These are phyloP conservation scores for Oryzias melastigma DNA, from an alignment of 2,113 vertebrate species.

Conservation along the genomic window DNA sequence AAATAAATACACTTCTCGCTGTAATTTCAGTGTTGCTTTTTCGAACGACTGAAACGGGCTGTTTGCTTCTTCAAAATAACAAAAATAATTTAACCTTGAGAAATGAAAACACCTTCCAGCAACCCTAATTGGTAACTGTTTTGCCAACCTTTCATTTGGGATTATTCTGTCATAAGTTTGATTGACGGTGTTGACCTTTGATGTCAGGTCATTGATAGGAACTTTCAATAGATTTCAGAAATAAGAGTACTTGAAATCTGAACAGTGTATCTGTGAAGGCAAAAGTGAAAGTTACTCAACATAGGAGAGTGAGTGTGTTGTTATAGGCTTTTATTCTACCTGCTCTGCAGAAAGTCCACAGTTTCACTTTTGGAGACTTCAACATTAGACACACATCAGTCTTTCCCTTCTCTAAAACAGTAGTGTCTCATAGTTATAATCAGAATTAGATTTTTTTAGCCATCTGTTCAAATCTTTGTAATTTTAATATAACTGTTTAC, in stretches of 20 bases:
- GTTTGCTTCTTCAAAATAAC: constrained; percentile 9
- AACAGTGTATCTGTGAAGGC: background rate
- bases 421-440: too few species aligned
- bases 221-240: constrained; percentile 51
- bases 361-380: constrained; percentile 65
- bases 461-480: too few species aligned
- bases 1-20: constrained; percentile 74
- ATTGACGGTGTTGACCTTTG: constrained; percentile 72
- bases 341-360: constrained; percentile 62
- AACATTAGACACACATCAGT: constrained; percentile 55
- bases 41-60: background rate
- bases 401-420: too few species aligned
- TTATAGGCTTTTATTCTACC: constrained; percentile 63
- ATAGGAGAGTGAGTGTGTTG: constrained; percentile 26
- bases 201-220: constrained; percentile 6
- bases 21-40: constrained; percentile 57
- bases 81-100: constrained; percentile 84
- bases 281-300: constrained; percentile 3
- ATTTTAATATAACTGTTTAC: too few species aligned
- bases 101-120: constrained; percentile 80
- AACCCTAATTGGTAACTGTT: constrained; percentile 81
- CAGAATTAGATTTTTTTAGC: too few species aligned
- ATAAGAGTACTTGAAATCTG: constrained; percentile 37
- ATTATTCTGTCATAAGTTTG: constrained; percentile 75
- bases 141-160: constrained; percentile 74